These are phyloP conservation scores for Idaea straminata DNA, from an alignment of 2,888 invertebrate genomes.

Conservation along the genomic window DNA sequence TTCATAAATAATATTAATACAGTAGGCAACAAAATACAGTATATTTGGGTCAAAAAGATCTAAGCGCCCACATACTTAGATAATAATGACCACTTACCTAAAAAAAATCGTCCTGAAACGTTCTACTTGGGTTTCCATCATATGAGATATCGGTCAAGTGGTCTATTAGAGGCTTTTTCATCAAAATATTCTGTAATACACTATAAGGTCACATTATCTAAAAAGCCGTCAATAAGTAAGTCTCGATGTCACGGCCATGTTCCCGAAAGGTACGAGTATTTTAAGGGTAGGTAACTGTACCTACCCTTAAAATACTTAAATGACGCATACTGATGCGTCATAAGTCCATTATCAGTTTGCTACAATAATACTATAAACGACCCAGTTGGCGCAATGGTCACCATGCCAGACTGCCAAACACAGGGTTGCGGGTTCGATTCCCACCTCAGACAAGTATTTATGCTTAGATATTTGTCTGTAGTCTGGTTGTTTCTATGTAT, in stretches of 20 bases:
- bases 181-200: background rate
- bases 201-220: background rate
- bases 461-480: no score
- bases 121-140: background rate
- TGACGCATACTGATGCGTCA: no score
- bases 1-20: background rate
- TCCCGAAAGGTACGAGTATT: background rate
- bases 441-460: no score
- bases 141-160: constrained; percentile 1
- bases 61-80: background rate
- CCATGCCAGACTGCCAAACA: no score
- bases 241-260: background rate
- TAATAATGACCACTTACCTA: background rate
- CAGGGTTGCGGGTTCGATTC: no score
- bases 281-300: background rate
- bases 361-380: no score
- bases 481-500: no score
- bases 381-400: no score
- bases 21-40: background rate
- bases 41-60: background rate
- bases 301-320: no score
- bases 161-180: background rate
- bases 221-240: background rate
- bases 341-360: no score
- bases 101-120: background rate